Conservation (phyloP, 2,888 invertebrate genomes). For the Pammene fasciana region DNA sequence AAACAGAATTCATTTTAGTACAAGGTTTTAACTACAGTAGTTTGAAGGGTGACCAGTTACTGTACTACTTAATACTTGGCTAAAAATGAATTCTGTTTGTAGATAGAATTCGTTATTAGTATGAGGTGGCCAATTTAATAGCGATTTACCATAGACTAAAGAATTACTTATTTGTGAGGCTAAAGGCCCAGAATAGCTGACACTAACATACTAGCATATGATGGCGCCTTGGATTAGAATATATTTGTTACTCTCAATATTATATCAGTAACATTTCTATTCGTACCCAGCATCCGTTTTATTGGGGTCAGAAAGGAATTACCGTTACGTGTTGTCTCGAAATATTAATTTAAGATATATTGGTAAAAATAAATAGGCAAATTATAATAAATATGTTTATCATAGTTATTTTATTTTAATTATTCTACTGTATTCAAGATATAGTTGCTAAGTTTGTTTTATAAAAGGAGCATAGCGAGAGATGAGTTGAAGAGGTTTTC, state of each 20-base stretch:
- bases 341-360: constrained; percentile 41
- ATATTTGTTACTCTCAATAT: constrained; percentile 2
- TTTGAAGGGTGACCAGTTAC: no score
- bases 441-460: not conserved
- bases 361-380: constrained; percentile 24
- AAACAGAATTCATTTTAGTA: no score
- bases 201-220: not conserved
- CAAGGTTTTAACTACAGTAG: no score
- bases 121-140: no score
- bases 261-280: not conserved
- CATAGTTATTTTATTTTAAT: not conserved
- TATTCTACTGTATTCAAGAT: constrained; percentile 1
- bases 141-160: no score
- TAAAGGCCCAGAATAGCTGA: no score
- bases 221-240: not conserved
- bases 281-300: constrained; percentile 3
- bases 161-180: no score
- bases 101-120: no score
- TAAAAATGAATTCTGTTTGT: no score
- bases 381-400: constrained; percentile 13
- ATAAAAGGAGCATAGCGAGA: not conserved
- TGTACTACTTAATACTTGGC: no score
- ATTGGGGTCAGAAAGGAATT: constrained; percentile 4
- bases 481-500: not conserved
- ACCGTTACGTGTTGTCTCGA: constrained; percentile 31